Evolutionary conservation across 2,888 invertebrate species (phyloP).

Genomic region (Eilema sororculum): DNA sequence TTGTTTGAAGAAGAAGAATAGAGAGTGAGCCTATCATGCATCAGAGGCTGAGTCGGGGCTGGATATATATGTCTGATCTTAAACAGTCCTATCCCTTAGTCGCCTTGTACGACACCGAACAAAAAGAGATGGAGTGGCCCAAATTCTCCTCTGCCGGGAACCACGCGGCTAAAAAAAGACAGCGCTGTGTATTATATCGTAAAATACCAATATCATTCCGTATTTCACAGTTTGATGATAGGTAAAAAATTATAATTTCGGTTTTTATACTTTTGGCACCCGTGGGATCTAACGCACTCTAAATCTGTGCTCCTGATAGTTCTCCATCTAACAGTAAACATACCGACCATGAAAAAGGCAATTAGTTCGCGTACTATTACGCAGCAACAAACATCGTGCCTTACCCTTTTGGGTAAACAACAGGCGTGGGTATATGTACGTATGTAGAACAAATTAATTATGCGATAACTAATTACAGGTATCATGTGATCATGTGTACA

Average conservation of each 20-base stretch:
- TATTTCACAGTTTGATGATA: neutral
- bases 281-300: neutral
- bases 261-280: neutral
- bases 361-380: neutral
- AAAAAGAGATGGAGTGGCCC: no score
- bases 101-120: no score
- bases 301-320: neutral
- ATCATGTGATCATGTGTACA: neutral
- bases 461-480: neutral
- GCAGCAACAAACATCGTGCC: neutral
- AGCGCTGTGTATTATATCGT: neutral
- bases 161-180: no score
- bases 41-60: no score
- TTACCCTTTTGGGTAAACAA: neutral
- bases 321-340: neutral
- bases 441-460: neutral
- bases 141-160: no score
- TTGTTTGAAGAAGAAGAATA: no score
- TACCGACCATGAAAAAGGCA: neutral
- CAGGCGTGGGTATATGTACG: neutral
- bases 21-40: no score
- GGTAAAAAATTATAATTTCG: neutral
- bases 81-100: no score
- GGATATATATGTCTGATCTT: no score
- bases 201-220: neutral